Base-by-base conservation (phyloP, 2,888 invertebrate species). In the Meiosimyza decipiens region DNA sequence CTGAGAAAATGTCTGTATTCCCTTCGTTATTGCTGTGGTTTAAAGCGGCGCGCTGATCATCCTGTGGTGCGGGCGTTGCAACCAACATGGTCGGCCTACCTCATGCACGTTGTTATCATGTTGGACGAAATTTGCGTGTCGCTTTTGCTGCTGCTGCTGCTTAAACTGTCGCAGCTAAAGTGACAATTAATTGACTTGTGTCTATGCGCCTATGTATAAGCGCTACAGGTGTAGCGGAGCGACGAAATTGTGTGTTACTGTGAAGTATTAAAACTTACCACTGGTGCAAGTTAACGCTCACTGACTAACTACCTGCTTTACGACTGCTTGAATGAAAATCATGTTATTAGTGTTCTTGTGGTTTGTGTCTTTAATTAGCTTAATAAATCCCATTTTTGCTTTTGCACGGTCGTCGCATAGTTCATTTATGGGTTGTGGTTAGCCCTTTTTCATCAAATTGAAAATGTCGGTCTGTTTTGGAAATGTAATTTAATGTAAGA, bases 181-280 rank as follows among this genome's bases (percentile, higher is more conserved):
- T 40, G 62, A 49, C 62, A 62, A 47, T 62, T 62, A 62, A 62
- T 62, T 62, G 62, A 47, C 62, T 62, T 62, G 62, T 16, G 6
- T 33, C 40, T 22, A 16, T n/a, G 62, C 40, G 28, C 13, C 40
- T 7, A 40, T 40, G 40, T 33, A n/a, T n/a, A 5, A 2, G 33
- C 16, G 62, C 16, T 16, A 33, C 63, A 63, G 63, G 63, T 63
- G 63, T 63, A 63, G n/a, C 40, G 22, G 6, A 7, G 6, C 40
- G 9, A 40, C 9, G 40, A 40, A 9, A 40, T 40, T 6, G 6
- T 40, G 18, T 57, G 28, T 57, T 28, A 4, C 57, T 28, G 4
- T 28, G 13, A 28, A 18, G 22, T 16, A 18, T 57, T 57, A 18
- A 9, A 9, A 40, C 9, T 9, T 40, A 40, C 40, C 40, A 40